Percentiles rank a stretch among this genome's conserved stretches.
Evolutionary conservation across 2,888 invertebrate genomes (phyloP).

Genomic region (Morpho deidamia): DNA sequence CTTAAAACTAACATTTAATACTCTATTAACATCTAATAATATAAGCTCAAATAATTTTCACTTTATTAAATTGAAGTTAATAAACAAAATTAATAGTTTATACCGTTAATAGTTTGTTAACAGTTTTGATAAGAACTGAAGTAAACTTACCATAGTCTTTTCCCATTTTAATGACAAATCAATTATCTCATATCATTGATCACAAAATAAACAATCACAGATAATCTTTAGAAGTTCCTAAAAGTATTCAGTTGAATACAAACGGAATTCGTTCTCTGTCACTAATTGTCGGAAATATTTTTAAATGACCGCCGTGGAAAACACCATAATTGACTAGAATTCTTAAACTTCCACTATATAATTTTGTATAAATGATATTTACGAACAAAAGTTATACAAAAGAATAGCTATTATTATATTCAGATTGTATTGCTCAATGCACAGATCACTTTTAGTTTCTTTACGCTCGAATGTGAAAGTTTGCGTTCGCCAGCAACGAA

Average conservation of each 20-base stretch:
- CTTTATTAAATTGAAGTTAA: not conserved
- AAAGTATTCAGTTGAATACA: slow-evolving; percentile 6
- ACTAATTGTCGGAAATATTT: slow-evolving; percentile 19
- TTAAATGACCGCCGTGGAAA: slow-evolving; percentile 20
- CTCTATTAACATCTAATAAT: too few species aligned
- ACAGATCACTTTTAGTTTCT: slow-evolving; percentile 24
- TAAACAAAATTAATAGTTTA: not conserved
- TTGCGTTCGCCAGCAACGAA: slow-evolving; percentile 3
- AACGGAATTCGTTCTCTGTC: not conserved
- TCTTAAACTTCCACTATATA: not conserved
- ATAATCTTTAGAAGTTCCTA: not conserved
- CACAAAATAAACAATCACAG: not conserved
- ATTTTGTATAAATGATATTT: not conserved
- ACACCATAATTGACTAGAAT: slow-evolving; percentile 24
- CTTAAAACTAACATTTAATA: too few species aligned
- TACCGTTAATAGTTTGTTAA: not conserved
- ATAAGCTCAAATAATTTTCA: too few species aligned
- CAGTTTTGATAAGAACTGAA: not conserved
- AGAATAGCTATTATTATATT: not conserved
- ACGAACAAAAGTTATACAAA: too few species aligned
- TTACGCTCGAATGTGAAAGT: slow-evolving; percentile 37
- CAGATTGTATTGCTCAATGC: not conserved
- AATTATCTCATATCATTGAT: not conserved
- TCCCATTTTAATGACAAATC: slow-evolving; percentile 38
- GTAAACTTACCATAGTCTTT: slow-evolving; percentile 51